Evolutionary conservation across 2,797 vertebrate species (phyloP).

Genomic region (Anas capensis): DNA sequence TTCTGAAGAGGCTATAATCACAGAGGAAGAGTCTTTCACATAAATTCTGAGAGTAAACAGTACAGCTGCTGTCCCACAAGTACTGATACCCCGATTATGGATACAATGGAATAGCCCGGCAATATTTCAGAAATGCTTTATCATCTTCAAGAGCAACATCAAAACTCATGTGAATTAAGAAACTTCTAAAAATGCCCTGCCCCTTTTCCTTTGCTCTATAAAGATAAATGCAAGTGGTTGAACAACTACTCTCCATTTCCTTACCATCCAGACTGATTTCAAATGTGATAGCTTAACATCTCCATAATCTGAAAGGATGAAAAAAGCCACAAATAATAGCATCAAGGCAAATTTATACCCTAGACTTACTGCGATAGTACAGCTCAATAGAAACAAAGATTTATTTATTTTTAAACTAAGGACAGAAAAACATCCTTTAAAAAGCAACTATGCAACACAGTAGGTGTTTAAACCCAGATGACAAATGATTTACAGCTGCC

Average conservation of each 20-base stretch:
- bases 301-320: conserved; percentile 4
- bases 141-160: neutral
- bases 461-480: neutral
- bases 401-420: neutral
- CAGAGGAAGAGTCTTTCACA: neutral
- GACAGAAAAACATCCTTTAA: neutral
- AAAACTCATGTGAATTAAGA: neutral
- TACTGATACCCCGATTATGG: neutral
- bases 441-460: neutral
- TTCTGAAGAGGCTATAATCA: neutral
- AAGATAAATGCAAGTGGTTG: neutral
- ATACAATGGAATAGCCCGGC: neutral
- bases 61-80: neutral
- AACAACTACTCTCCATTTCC: neutral
- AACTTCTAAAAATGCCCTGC: neutral
- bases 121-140: neutral
- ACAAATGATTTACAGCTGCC: neutral
- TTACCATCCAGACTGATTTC: neutral
- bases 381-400: neutral
- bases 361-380: neutral
- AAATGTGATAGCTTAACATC: neutral
- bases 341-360: neutral
- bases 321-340: conserved; percentile 29
- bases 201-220: neutral
- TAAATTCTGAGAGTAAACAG: neutral